A percentile compares a stretch with the other conserved stretches of the same genome.
Evolutionary conservation across 2,888 invertebrate species (phyloP).

Genomic region (Nebria brevicollis): DNA sequence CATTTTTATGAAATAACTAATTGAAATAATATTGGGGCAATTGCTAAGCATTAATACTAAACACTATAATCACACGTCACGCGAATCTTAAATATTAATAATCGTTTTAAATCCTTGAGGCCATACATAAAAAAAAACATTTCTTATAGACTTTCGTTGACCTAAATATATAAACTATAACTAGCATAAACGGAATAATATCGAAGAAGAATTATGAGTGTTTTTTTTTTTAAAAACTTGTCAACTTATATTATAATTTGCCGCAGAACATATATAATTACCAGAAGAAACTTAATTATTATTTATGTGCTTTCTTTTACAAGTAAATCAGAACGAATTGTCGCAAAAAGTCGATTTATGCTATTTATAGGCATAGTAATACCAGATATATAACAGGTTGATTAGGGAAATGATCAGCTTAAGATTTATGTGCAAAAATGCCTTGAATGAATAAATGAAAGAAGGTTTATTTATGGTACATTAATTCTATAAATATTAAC

Average conservation of each 20-base stretch:
- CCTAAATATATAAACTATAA: neutral
- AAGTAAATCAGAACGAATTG: neutral
- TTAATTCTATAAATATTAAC: neutral
- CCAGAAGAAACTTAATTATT: neutral
- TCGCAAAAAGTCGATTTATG: neutral
- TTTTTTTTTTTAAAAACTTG: constrained; percentile 7
- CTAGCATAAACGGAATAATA: neutral
- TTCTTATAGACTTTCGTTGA: constrained; percentile 14
- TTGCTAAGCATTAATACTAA: neutral
- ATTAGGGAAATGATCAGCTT: neutral
- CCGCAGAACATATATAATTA: neutral
- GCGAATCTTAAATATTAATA: constrained; percentile 9
- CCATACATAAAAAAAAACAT: neutral
- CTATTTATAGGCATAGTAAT: too few relatives aligned
- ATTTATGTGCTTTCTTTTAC: constrained; percentile 9
- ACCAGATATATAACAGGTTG: neutral
- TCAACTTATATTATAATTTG: constrained; percentile 6
- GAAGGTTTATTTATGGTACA: neutral
- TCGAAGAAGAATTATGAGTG: neutral
- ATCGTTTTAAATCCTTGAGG: neutral
- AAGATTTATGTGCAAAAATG: neutral
- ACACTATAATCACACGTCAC: neutral
- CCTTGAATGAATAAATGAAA: neutral
- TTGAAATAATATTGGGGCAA: neutral
- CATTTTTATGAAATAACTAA: neutral